Evolutionary conservation across 2,797 vertebrate genomes (phyloP), one percentile per base, ranked within the genome.

Genomic region (Phataginus tricuspis): DNA sequence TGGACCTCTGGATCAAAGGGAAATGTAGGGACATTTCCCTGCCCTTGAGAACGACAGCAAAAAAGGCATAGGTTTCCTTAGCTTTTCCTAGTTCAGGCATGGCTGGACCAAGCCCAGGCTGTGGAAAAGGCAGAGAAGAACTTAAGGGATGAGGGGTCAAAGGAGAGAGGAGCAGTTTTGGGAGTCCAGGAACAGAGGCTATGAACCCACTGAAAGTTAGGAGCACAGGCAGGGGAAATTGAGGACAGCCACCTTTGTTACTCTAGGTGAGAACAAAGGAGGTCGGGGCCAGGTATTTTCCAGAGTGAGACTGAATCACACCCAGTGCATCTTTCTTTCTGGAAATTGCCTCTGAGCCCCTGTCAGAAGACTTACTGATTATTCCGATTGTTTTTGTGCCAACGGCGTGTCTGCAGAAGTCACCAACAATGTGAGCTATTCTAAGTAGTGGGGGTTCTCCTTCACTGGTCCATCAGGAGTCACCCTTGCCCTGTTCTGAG

Each of bases 321-420:
- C 21, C 21, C 31, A 57, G n/a, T 37, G 39, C 59, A 18, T 42
- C 21, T 21, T 72, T n/a, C 51, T 75, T 57, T 27, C 29, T 90
- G 59, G 55, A 45, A 19, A 4, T 57, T 27, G 29, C 29, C 5
- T 53, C 63, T 59, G 68, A 82, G 37, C 19, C 66, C 34, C 1
- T 3, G 15, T 59, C 42, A 82, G 78, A 80, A 29, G 86, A 16
- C 53, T 59, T 34, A 34, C 11, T 92, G 5, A 45, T 78, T 72
- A 61, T 90, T 77, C 16, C 82, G 23, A 42, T 91, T 77, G 42
- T 57, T 63, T 71, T 61, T 5, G 7, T 31, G 45, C 34, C 34
- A 42, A 27, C 19, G 69, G 91, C 37, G 45, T 96, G 6, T 89
- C 89, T 93, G 94, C 72, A 83, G 93, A 95, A 51, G 49, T 93